Conservation (phyloP, 2,797 vertebrate species). For the Hypotaenidia philippensis region DNA sequence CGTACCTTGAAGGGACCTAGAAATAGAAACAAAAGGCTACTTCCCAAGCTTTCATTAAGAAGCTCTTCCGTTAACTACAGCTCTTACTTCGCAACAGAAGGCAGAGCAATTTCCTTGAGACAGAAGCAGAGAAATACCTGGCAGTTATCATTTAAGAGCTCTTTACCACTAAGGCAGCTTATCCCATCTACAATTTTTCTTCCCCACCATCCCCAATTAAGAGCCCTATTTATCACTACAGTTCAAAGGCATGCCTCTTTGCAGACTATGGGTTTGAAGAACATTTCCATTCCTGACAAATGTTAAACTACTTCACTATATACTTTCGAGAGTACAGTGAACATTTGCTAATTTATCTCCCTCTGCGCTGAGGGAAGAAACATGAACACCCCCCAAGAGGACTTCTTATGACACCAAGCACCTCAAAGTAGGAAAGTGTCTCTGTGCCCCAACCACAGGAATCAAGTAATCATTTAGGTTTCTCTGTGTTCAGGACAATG, state of each 20-base stretch:
- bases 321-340: neutral
- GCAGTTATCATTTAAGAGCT: constrained; percentile 7
- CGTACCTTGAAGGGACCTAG: neutral
- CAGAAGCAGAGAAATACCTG: neutral
- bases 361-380: neutral
- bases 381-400: neutral
- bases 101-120: neutral
- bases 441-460: neutral
- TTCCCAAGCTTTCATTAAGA: constrained; percentile 15
- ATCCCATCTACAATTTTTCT: neutral
- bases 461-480: neutral
- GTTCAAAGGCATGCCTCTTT: neutral
- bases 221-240: neutral
- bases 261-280: neutral
- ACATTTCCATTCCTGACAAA: neutral
- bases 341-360: neutral
- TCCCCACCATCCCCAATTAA: neutral
- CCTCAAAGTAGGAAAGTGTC: neutral
- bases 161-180: neutral
- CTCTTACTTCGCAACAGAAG: neutral
- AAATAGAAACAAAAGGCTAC: constrained; percentile 11
- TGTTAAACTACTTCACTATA: neutral
- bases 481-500: neutral
- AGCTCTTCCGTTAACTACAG: neutral
- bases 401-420: neutral